Percentiles rank a stretch among this genome's conserved stretches.
phyloP scores from a whole-genome alignment of 2,888 invertebrate species.

The Drosophila leonis region DNA sequence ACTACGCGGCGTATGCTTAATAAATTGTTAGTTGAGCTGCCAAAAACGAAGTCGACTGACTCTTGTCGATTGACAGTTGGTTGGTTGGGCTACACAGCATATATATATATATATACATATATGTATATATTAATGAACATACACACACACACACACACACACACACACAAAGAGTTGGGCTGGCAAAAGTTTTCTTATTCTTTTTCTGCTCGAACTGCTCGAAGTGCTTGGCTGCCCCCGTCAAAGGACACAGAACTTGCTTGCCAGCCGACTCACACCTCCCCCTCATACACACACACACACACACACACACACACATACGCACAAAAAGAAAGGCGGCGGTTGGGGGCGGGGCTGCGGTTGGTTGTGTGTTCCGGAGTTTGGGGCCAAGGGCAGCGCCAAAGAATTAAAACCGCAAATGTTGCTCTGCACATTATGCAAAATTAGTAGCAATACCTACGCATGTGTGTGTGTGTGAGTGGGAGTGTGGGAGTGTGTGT shows the following conservation, averaged over 20 bases:
- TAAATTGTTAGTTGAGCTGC: slow-evolving; percentile 1
- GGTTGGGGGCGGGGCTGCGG: neutral
- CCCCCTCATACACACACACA: neutral
- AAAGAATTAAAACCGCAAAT: slow-evolving; percentile 84
- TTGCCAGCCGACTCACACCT: neutral
- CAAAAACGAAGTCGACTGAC: slow-evolving; percentile 1
- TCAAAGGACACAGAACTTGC: slow-evolving; percentile 46
- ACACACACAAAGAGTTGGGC: slow-evolving; percentile 6
- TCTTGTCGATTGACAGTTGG: slow-evolving; percentile 40
- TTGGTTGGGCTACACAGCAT: slow-evolving; percentile 6
- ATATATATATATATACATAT: neutral
- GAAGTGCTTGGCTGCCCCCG: slow-evolving; percentile 52
- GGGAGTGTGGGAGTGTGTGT: neutral
- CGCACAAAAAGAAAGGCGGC: neutral
- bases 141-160: neutral
- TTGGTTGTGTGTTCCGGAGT: slow-evolving; percentile 3
- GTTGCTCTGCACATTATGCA: slow-evolving; percentile 81
- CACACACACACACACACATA: neutral
- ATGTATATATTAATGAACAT: slow-evolving; percentile 1
- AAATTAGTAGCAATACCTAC: slow-evolving; percentile 77
- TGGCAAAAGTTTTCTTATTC: slow-evolving; percentile 57
- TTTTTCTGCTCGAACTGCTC: slow-evolving; percentile 61
- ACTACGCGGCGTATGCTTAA: slow-evolving; percentile 33
- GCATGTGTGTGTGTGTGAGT: slow-evolving; percentile 18
- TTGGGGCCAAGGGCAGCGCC: slow-evolving; percentile 49